Percentiles rank a stretch among this genome's conserved stretches.
Evolutionary conservation across 2,888 invertebrate genomes (phyloP).

Genomic region (Dasysyrphus tricinctus): DNA sequence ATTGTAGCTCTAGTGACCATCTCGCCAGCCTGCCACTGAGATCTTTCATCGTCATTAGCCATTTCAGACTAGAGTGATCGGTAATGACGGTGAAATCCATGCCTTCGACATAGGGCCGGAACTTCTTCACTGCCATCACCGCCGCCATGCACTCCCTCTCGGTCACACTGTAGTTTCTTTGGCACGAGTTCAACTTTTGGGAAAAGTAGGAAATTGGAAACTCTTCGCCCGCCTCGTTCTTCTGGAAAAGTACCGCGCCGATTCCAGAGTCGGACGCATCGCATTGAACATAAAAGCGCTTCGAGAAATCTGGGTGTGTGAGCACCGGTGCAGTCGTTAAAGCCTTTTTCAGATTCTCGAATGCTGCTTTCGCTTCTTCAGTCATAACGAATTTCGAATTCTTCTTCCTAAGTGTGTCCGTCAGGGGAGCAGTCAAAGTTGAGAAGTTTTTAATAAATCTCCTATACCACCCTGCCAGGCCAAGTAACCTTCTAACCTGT

Average conservation of each 20-base stretch:
- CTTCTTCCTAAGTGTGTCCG: slow-evolving; percentile 47
- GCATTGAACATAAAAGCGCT: too few species aligned
- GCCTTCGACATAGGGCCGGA: not conserved
- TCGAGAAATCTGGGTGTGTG: too few species aligned
- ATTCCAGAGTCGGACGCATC: too few species aligned
- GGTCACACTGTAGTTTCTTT: too few species aligned
- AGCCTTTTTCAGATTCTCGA: too few species aligned
- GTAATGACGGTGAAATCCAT: not conserved
- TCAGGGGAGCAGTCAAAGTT: slow-evolving; percentile 41
- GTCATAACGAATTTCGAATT: slow-evolving; percentile 26
- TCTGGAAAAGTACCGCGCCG: too few species aligned
- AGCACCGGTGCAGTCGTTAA: too few species aligned
- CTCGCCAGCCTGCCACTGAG: not conserved
- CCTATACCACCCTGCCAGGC: too few species aligned
- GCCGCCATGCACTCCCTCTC: not conserved
- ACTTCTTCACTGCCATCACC: not conserved
- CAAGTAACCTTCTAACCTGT: too few species aligned
- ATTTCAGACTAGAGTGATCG: not conserved
- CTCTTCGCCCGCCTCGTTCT: not conserved
- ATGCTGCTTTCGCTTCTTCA: too few species aligned
- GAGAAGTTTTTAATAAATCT: slow-evolving; percentile 60
- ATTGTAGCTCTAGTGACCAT: not conserved
- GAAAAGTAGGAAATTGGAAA: not conserved
- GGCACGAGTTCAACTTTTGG: too few species aligned
- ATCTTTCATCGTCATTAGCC: too few species aligned